These are phyloP conservation scores for Drosophila bunnanda DNA, from an alignment of 2,888 invertebrate genomes.

Conservation along the genomic window DNA sequence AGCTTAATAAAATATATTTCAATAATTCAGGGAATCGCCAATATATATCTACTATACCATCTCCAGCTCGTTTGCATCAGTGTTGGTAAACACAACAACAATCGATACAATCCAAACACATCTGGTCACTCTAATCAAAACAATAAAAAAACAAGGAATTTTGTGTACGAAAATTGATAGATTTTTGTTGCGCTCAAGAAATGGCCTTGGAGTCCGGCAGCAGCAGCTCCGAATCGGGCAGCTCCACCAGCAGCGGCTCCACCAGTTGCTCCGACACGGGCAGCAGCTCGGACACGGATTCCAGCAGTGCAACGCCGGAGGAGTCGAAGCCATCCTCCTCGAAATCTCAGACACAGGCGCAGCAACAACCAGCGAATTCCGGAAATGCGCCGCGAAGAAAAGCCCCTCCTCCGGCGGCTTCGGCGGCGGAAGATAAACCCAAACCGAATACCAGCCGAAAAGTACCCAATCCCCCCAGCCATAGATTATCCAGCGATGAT, in stretches of 20 bases:
- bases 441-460: conserved; percentile 2
- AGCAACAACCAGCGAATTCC: conserved; percentile 22
- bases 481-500: conserved; percentile 87
- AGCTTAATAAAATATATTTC: too few species aligned
- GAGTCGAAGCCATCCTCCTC: conserved; percentile 55
- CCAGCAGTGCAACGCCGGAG: conserved; percentile 84
- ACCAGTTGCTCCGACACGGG: conserved; percentile 88
- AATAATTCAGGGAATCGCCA: too few species aligned
- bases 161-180: conserved; percentile 33
- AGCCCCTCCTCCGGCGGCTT: conserved; percentile 2
- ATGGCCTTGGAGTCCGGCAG: conserved; percentile 51
- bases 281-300: conserved; percentile 88
- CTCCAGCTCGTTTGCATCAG: background rate
- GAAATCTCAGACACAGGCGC: conserved; percentile 34
- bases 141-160: conserved; percentile 27
- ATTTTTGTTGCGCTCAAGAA: conserved; percentile 18
- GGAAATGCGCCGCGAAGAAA: conserved; percentile 20
- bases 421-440: conserved; percentile 19
- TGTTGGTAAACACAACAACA: background rate
- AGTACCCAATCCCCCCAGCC: background rate
- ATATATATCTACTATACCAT: too few species aligned
- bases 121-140: conserved; percentile 38
- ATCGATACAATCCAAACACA: background rate
- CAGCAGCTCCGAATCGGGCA: conserved; percentile 88
- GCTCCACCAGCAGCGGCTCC: conserved; percentile 88